Evolutionary conservation across 2,888 invertebrate genomes (phyloP).

Genomic region (Pocota personata): DNA sequence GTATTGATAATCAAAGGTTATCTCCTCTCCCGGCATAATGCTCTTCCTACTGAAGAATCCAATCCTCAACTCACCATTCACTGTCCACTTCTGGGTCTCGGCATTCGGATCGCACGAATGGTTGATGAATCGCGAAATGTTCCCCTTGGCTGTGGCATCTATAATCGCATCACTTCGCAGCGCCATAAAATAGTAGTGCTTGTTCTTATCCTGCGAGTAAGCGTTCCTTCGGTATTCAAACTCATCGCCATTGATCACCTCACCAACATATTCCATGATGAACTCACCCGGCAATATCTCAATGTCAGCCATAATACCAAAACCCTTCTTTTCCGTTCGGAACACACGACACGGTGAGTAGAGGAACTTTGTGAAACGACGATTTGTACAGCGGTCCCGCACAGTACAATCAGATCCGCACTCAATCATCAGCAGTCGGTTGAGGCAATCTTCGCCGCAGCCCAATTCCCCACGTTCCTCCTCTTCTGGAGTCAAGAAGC

Average conservation of each 20-base stretch:
- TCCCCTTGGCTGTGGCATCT: constrained; percentile 98
- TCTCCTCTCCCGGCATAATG: constrained; percentile 94
- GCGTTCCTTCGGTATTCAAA: constrained; percentile 94
- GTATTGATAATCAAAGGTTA: constrained; percentile 99
- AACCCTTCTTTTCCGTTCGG: constrained; percentile 96
- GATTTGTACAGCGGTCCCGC: constrained; percentile 95
- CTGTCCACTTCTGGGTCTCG: constrained; percentile 99
- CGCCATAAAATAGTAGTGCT: constrained; percentile 99
- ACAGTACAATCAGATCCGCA: constrained; percentile 96
- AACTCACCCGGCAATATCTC: constrained; percentile 88
- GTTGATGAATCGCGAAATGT: constrained; percentile 98
- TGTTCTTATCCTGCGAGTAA: constrained; percentile 94
- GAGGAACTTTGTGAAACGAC: constrained; percentile 94
- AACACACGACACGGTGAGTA: constrained; percentile 94
- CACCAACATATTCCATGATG: constrained; percentile 99
- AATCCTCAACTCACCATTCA: constrained; percentile 95
- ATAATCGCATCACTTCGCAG: constrained; percentile 96
- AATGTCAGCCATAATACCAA: constrained; percentile 88
- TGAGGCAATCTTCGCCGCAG: constrained; percentile 98
- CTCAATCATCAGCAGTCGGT: constrained; percentile 98
- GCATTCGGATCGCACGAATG: constrained; percentile 99
- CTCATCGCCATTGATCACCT: constrained; percentile 95
- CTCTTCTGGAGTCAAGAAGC: constrained; percentile 95
- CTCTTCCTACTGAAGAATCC: constrained; percentile 97
- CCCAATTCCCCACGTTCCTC: constrained; percentile 91